These are phyloP conservation scores for Lanius collurio DNA, from an alignment of 2,113 vertebrate genomes.

Conservation along the genomic window DNA sequence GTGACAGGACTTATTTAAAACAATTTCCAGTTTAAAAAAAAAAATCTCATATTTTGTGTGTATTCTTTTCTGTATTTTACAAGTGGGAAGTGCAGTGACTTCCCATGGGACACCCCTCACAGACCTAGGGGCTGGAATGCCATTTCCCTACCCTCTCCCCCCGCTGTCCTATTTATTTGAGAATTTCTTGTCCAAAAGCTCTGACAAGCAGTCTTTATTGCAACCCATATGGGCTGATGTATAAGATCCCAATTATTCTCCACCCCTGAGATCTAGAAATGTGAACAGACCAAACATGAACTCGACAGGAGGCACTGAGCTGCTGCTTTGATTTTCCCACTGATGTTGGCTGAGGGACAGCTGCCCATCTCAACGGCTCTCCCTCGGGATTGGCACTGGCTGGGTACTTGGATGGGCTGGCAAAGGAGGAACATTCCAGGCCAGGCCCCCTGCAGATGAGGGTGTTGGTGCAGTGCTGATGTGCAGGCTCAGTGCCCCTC, in stretches of 20 bases:
- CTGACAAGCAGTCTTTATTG: background rate
- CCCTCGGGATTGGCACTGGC: background rate
- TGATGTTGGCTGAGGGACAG: background rate
- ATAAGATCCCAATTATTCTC: background rate
- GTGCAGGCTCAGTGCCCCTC: rapidly evolving
- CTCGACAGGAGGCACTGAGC: background rate
- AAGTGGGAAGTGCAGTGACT: background rate
- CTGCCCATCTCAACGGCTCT: background rate
- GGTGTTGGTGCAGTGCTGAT: background rate
- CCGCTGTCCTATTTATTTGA: background rate
- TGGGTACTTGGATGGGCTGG: background rate
- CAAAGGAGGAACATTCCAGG: background rate
- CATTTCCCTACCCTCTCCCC: background rate
- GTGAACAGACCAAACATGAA: rapidly evolving
- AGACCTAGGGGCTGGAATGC: background rate
- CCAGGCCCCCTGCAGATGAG: background rate
- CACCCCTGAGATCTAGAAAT: background rate
- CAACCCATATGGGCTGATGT: background rate
- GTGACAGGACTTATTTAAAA: background rate
- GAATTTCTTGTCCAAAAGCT: background rate
- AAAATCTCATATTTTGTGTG: background rate
- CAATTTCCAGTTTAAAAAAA: background rate
- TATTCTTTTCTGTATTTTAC: background rate
- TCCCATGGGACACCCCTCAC: background rate
- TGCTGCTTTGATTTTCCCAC: background rate